These are phyloP conservation scores for Empidonax traillii DNA, from an alignment of 2,113 vertebrate genomes.

Conservation along the genomic window DNA sequence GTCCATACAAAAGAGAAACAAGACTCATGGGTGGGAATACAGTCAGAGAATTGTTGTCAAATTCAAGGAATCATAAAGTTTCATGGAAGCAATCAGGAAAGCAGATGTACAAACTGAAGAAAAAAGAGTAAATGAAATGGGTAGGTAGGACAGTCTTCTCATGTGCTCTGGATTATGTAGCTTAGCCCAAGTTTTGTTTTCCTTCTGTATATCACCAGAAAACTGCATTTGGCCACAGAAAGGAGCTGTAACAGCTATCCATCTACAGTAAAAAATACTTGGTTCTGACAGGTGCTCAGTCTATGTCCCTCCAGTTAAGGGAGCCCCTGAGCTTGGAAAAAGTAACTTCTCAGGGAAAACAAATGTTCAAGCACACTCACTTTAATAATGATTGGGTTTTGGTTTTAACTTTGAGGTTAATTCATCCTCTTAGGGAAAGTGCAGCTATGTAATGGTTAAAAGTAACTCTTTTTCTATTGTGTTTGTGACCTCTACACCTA, in stretches of 20 bases:
- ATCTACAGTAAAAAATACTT: neutral
- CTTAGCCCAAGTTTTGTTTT: neutral
- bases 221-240: neutral
- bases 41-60: neutral
- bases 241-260: neutral
- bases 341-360: neutral
- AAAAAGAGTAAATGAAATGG: neutral
- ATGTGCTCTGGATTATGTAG: neutral
- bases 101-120: neutral
- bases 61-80: neutral
- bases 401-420: neutral
- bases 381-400: neutral
- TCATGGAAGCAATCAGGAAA: neutral
- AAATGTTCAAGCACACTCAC: neutral
- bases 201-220: neutral
- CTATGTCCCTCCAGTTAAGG: neutral
- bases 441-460: neutral
- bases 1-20: neutral
- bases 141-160: neutral
- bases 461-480: neutral
- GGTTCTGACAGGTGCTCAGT: neutral
- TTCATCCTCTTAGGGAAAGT: neutral
- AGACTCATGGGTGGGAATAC: neutral
- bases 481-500: constrained; percentile 56
- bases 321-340: neutral